These are phyloP conservation scores for Argopecten irradians DNA, from an alignment of 1,140 invertebrate genomes.

Conservation along the genomic window DNA sequence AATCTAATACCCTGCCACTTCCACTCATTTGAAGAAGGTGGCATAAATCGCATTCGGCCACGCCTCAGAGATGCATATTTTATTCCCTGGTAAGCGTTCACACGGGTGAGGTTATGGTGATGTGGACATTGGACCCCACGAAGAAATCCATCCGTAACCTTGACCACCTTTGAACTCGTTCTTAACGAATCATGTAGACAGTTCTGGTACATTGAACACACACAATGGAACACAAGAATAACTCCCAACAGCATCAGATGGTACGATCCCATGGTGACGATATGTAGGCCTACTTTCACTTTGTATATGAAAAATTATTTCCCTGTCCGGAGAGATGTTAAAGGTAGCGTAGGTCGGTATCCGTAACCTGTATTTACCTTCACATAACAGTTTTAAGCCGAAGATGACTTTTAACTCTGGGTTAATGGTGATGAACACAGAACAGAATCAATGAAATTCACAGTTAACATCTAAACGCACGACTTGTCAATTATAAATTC, in stretches of 20 bases:
- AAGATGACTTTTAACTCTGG: neutral
- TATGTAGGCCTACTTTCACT: neutral
- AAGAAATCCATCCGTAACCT: neutral
- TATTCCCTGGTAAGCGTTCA: neutral
- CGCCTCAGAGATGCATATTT: neutral
- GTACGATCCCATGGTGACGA: neutral
- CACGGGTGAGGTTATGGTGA: neutral
- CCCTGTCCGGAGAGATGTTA: neutral
- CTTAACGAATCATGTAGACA: neutral
- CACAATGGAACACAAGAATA: neutral
- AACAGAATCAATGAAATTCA: neutral
- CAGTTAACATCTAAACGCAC: neutral
- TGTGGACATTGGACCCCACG: neutral
- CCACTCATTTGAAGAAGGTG: neutral
- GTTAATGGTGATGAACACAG: neutral
- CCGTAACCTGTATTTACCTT: neutral
- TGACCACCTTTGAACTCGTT: neutral
- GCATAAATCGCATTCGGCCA: slow-evolving; percentile 1
- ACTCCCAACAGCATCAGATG: neutral
- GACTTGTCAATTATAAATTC: neutral
- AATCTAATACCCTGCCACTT: neutral
- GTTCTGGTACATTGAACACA: neutral
- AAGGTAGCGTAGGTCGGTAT: neutral
- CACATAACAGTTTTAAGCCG: neutral
- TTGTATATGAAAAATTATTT: neutral